phyloP scores from a whole-genome alignment of 2,113 vertebrate genomes.

The Chloropsis cyanopogon region DNA sequence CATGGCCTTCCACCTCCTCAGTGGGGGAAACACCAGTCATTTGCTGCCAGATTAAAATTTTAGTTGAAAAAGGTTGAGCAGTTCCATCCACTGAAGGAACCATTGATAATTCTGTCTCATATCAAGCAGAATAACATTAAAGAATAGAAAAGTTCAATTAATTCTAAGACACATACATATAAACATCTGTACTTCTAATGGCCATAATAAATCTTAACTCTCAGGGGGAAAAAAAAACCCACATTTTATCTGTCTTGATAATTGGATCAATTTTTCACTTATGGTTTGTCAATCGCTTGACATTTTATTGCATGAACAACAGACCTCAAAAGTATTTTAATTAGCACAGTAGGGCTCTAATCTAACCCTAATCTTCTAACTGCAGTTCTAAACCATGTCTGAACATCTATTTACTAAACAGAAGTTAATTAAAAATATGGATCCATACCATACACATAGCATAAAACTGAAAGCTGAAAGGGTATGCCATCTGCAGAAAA shows the following conservation, averaged over 20 bases:
- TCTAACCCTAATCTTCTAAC: conserved; percentile 57
- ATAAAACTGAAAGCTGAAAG: neutral
- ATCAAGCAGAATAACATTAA: conserved; percentile 33
- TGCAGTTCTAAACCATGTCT: conserved; percentile 50
- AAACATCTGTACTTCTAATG: conserved; percentile 74
- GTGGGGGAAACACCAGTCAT: neutral
- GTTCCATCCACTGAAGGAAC: conserved; percentile 11
- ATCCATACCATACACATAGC: conserved; percentile 1
- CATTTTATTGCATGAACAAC: conserved; percentile 68
- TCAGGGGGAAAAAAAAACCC: neutral
- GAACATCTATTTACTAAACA: conserved; percentile 66
- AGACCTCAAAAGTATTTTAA: conserved; percentile 69
- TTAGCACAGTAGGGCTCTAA: conserved; percentile 57
- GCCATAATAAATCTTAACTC: conserved; percentile 64
- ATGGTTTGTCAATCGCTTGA: conserved; percentile 63
- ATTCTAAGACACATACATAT: conserved; percentile 62
- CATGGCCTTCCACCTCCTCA: neutral
- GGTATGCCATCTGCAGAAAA: neutral
- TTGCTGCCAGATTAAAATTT: neutral
- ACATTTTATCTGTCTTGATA: conserved; percentile 56
- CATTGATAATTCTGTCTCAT: conserved; percentile 35
- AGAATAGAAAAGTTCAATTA: conserved; percentile 58
- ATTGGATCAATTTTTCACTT: conserved; percentile 76
- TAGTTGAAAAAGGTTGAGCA: neutral
- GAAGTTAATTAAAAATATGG: conserved; percentile 73